These are phyloP conservation scores for Drosophila nasuta DNA, from an alignment of 1,140 invertebrate species.

Conservation along the genomic window DNA sequence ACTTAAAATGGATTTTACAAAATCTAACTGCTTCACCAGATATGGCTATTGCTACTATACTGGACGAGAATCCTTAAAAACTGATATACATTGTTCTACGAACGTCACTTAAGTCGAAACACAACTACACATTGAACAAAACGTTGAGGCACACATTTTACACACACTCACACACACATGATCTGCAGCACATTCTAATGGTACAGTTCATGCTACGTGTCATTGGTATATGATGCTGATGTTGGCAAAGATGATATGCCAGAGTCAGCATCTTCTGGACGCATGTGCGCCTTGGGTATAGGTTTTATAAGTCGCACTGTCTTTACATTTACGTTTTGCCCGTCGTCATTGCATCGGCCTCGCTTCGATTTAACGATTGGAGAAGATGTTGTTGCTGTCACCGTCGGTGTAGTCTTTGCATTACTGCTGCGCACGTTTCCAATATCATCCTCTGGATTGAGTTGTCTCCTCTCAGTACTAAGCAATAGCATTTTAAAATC, in stretches of 20 bases:
- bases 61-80: constrained; percentile 25
- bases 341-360: constrained; percentile 14
- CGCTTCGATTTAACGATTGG: neutral
- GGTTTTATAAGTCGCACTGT: constrained; percentile 63
- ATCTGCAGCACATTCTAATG: constrained; percentile 15
- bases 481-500: constrained; percentile 55
- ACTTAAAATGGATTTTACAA: constrained; percentile 12
- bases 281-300: constrained; percentile 49
- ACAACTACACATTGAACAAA: constrained; percentile 18
- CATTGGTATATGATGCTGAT: constrained; percentile 30
- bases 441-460: constrained; percentile 70
- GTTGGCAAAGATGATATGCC: constrained; percentile 66
- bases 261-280: constrained; percentile 56
- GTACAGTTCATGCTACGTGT: constrained; percentile 18
- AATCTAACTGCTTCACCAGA: neutral
- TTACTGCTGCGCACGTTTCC: constrained; percentile 45
- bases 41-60: constrained; percentile 29
- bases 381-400: neutral
- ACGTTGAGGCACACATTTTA: constrained; percentile 25
- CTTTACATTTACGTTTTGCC: constrained; percentile 43
- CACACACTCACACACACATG: neutral
- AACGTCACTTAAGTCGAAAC: neutral
- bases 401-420: neutral
- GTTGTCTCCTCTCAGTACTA: constrained; percentile 40
- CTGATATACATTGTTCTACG: constrained; percentile 6